Conservation (phyloP, 1,140 invertebrate species). For the Eulimnadia texana region DNA sequence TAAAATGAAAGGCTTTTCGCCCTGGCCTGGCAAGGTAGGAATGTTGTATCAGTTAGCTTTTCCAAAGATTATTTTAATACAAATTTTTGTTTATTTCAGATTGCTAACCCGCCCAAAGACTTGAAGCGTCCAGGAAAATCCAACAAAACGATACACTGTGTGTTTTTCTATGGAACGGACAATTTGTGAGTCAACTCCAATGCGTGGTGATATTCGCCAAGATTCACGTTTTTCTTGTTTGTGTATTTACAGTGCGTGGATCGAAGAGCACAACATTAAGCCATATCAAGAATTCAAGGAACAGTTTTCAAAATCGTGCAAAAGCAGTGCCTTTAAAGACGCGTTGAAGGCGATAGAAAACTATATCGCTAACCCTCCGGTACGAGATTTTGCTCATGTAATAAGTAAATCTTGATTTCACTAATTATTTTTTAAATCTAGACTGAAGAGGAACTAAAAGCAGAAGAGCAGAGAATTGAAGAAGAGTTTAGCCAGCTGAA, state of each 20-base stretch:
- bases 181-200: constrained; percentile 95
- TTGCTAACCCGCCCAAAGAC: constrained; percentile 49
- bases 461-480: constrained; percentile 17
- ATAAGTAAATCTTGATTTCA: neutral
- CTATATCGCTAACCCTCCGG: constrained; percentile 40
- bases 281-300: constrained; percentile 70
- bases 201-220: too few species aligned
- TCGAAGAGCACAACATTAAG: constrained; percentile 69
- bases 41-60: neutral
- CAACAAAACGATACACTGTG: constrained; percentile 52
- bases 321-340: constrained; percentile 63
- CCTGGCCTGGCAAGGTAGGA: constrained; percentile 77
- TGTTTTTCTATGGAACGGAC: constrained; percentile 84
- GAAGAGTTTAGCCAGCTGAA: constrained; percentile 17
- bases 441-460: constrained; percentile 13
- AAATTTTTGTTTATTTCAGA: constrained; percentile 35
- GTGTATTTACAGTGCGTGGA: constrained; percentile 75
- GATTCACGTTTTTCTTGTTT: too few species aligned
- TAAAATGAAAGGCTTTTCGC: constrained; percentile 87
- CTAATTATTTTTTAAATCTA: constrained; percentile 12
- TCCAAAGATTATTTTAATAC: constrained; percentile 3
- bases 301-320: constrained; percentile 57
- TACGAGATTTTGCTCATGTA: neutral
- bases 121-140: constrained; percentile 42
- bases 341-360: constrained; percentile 75